These are phyloP conservation scores for Albula glossodonta DNA, from an alignment of 2,113 vertebrate species.

Conservation along the genomic window DNA sequence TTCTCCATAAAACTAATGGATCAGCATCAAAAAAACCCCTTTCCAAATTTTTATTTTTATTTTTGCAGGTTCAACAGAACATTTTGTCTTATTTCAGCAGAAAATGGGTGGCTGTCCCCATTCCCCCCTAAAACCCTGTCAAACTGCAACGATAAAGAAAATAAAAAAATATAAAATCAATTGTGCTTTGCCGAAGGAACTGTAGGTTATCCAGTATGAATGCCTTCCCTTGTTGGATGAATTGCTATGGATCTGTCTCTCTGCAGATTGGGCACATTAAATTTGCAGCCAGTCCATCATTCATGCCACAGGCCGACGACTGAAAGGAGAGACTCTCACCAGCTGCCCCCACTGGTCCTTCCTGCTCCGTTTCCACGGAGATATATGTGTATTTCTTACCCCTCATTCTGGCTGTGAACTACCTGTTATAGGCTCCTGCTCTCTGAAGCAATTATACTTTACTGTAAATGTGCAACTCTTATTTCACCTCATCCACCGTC, in stretches of 20 bases:
- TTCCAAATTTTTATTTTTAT: background rate
- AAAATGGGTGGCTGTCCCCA: background rate
- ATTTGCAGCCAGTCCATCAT: background rate
- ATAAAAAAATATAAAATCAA: background rate
- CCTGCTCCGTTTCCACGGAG: background rate
- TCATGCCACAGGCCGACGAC: background rate
- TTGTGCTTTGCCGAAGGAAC: background rate
- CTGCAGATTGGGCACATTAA: background rate
- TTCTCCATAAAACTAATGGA: background rate
- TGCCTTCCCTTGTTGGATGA: background rate
- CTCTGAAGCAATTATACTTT: background rate
- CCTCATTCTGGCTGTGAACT: background rate
- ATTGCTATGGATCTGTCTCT: background rate
- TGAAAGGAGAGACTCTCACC: background rate
- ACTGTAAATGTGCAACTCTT: background rate
- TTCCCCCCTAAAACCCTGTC: background rate
- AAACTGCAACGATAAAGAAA: background rate
- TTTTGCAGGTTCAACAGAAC: background rate
- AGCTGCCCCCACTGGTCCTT: background rate
- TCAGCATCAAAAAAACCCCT: background rate
- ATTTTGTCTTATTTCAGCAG: background rate
- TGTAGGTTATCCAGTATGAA: background rate
- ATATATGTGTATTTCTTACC: background rate
- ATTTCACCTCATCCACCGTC: background rate
- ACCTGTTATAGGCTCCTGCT: background rate